Evolutionary conservation across 2,797 vertebrate genomes (phyloP).

Genomic region (Hephaestus fuliginosus): DNA sequence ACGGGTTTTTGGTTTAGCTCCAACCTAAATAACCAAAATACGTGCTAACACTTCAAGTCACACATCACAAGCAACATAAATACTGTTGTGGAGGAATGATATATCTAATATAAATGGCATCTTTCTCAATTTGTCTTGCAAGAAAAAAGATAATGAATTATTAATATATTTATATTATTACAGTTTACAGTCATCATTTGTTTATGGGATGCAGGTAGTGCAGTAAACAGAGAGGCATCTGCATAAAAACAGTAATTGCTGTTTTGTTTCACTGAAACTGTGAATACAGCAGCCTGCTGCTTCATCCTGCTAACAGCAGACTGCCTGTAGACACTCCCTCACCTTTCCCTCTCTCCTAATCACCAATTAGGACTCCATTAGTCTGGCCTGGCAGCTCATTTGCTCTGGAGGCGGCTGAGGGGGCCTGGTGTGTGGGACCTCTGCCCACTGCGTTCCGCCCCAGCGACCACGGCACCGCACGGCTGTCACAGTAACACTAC

Average conservation of each 20-base stretch:
- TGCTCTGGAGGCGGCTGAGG: constrained; percentile 90
- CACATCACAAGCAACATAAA: constrained; percentile 29
- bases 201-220: constrained; percentile 29
- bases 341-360: constrained; percentile 93
- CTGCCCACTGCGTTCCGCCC: constrained; percentile 90
- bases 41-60: constrained; percentile 35
- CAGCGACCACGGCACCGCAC: constrained; percentile 80
- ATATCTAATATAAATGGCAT: background rate
- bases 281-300: constrained; percentile 66
- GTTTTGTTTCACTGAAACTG: constrained; percentile 52
- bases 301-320: constrained; percentile 73
- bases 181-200: constrained; percentile 12
- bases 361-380: constrained; percentile 99
- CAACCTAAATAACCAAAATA: constrained; percentile 43
- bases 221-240: constrained; percentile 54
- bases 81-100: constrained; percentile 7
- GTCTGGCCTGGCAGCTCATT: constrained; percentile 95
- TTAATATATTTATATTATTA: constrained; percentile 33
- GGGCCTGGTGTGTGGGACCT: constrained; percentile 89
- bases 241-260: constrained; percentile 58
- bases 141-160: constrained; percentile 11
- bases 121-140: background rate
- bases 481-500: constrained; percentile 87
- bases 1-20: constrained; percentile 36
- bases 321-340: constrained; percentile 91